Percentiles rank a stretch among this genome's conserved stretches.
These are phyloP conservation scores for Pipa parva DNA, from an alignment of 2,113 vertebrate genomes.

Conservation along the genomic window DNA sequence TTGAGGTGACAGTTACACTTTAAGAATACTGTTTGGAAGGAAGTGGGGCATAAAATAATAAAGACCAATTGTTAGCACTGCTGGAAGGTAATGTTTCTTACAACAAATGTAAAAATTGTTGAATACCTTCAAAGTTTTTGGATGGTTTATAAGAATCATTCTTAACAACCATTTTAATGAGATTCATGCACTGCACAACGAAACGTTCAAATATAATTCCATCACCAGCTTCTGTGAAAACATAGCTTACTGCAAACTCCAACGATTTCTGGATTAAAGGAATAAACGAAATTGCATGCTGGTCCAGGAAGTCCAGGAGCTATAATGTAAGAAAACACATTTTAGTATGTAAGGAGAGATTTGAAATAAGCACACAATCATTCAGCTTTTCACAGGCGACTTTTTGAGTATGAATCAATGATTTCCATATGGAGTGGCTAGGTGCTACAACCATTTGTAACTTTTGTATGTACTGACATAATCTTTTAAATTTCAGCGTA, in stretches of 20 bases:
- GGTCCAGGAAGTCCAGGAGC: slow-evolving; percentile 94
- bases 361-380: background rate
- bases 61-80: too few relatives aligned
- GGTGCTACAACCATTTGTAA: too few relatives aligned
- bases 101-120: background rate
- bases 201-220: slow-evolving; percentile 89
- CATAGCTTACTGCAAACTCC: slow-evolving; percentile 91
- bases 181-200: slow-evolving; percentile 96
- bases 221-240: slow-evolving; percentile 90
- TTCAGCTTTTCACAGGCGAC: background rate
- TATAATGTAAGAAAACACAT: slow-evolving; percentile 43
- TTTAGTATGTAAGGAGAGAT: too few relatives aligned
- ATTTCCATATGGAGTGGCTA: too few relatives aligned
- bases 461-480: too few relatives aligned
- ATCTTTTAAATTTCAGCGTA: too few relatives aligned
- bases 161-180: slow-evolving; percentile 97
- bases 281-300: slow-evolving; percentile 88
- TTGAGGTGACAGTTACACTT: too few relatives aligned
- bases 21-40: too few relatives aligned
- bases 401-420: background rate
- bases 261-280: slow-evolving; percentile 85
- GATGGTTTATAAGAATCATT: slow-evolving; percentile 92
- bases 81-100: too few relatives aligned
- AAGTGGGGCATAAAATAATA: too few relatives aligned
- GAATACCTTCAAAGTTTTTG: slow-evolving; percentile 90